Evolutionary conservation across 53 echinoderm and acorn worm species (phyloP).

Genomic region (Hippasteria phrygiana): DNA sequence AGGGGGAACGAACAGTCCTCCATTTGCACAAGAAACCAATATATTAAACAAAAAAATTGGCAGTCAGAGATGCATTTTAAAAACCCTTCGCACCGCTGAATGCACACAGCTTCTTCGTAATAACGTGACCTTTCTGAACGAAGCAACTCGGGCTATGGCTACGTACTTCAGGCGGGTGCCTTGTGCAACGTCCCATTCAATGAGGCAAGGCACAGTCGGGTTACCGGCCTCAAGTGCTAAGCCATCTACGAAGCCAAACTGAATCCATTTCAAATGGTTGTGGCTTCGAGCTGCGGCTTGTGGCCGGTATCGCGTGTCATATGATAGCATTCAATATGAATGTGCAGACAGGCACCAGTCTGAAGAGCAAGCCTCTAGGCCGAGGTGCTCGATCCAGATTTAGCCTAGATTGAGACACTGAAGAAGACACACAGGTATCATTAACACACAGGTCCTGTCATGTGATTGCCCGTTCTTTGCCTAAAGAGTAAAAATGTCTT

Average conservation of each 20-base stretch:
- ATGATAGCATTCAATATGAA: constrained; percentile 15
- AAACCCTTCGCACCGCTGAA: constrained; percentile 68
- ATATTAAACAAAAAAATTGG: constrained; percentile 63
- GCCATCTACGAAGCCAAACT: background rate
- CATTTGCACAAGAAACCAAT: constrained; percentile 69
- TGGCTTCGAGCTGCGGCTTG: constrained; percentile 24
- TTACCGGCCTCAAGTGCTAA: constrained; percentile 14
- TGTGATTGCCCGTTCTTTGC: background rate
- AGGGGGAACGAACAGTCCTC: constrained; percentile 66
- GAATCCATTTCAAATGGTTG: constrained; percentile 50
- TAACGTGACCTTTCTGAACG: constrained; percentile 6
- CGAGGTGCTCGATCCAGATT: constrained; percentile 3
- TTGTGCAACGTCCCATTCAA: constrained; percentile 31
- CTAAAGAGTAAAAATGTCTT: background rate
- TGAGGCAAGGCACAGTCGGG: constrained; percentile 2
- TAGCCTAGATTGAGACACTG: constrained; percentile 6
- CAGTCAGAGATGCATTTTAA: constrained; percentile 69
- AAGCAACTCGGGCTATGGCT: constrained; percentile 12
- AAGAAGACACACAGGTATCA: constrained; percentile 16
- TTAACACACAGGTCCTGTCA: background rate
- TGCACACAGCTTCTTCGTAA: constrained; percentile 33
- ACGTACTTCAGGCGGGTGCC: constrained; percentile 27
- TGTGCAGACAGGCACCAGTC: constrained; percentile 27
- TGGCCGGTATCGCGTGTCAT: background rate
- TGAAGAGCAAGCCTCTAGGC: background rate